phyloP scores from a whole-genome alignment of 2,113 vertebrate genomes.

The Phainopepla nitens region DNA sequence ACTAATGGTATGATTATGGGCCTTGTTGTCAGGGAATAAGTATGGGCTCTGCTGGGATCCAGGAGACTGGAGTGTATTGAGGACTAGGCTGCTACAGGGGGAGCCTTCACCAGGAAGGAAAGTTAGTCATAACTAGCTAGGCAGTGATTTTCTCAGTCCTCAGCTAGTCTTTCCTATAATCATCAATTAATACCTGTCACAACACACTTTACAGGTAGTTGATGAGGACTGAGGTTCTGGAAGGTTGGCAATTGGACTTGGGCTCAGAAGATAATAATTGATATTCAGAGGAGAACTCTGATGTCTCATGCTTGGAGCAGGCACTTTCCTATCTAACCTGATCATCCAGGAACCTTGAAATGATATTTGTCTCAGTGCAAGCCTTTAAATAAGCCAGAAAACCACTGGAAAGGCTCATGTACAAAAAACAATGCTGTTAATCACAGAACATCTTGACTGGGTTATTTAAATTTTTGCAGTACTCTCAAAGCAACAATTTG shows the following conservation, averaged over 20 bases:
- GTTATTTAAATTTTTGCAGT: slow-evolving; percentile 20
- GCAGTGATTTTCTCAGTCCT: background rate
- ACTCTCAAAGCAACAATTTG: background rate
- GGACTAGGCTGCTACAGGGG: background rate
- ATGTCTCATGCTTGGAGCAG: background rate
- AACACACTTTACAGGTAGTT: background rate
- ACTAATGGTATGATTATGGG: background rate
- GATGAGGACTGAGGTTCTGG: slow-evolving; percentile 26
- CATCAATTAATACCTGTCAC: slow-evolving; percentile 33
- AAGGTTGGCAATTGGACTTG: background rate
- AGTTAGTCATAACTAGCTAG: background rate
- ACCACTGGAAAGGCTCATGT: background rate
- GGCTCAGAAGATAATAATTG: background rate
- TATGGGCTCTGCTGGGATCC: too few relatives aligned
- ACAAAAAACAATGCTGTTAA: background rate
- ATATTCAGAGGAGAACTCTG: slow-evolving; percentile 47
- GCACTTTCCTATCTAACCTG: background rate
- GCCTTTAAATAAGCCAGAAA: slow-evolving; percentile 19
- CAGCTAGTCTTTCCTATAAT: slow-evolving; percentile 6
- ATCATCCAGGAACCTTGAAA: background rate
- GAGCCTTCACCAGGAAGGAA: background rate
- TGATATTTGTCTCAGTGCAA: background rate
- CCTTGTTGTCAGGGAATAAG: background rate
- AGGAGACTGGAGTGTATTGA: background rate
- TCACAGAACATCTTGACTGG: background rate